Base-by-base conservation (phyloP, 2,113 vertebrate genomes). In the Sisor rabdophorus region DNA sequence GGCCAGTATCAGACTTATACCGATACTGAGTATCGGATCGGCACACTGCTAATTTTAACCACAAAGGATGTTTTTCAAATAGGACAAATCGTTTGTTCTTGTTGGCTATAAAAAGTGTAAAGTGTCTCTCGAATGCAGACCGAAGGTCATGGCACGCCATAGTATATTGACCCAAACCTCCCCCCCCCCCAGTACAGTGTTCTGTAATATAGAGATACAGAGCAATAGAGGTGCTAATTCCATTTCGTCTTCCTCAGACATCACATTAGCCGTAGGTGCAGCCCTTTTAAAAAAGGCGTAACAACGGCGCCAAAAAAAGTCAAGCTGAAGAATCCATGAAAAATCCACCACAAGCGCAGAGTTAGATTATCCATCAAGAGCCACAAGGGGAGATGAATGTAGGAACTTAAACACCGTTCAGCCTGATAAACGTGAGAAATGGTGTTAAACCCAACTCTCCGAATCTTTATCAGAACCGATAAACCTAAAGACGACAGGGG, bases 401-500 rank as follows among this genome's bases (percentile, higher is more conserved):
- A 47, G 65, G 40, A 15, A 61, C 40, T 60, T 16, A 50, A 67
- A 19, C 81, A 54, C 44, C 82, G 87, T 89, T 89, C 82, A 78
- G 76, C 78, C 82, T 80, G 88, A 91, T 89, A 87, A 89, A 85
- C 81, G 82, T 85, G 87, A 89, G 85, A 85, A 87, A 90, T 88
- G 88, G 83, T 90, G 89, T 90, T 88, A 88, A 91, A 44, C 88
- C 87, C 76, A 80, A 83, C 78, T 44, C 85, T 77, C 73, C 81
- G 83, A 76, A 19, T 79, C 61, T 89, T 89, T 88, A 90, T 89
- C 85, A 79, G 16, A 3, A 64, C 64, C 70, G 87, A 88, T 89
- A 83, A 90, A 87, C 87, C 81, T 84, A 65, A 84, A 80, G 85
- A 67, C 73, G 83, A 26, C 40, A 2, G 1, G 80, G 85, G 76